Evolutionary conservation across 2,888 invertebrate species (phyloP).

Genomic region (Ophioninae sp.): DNA sequence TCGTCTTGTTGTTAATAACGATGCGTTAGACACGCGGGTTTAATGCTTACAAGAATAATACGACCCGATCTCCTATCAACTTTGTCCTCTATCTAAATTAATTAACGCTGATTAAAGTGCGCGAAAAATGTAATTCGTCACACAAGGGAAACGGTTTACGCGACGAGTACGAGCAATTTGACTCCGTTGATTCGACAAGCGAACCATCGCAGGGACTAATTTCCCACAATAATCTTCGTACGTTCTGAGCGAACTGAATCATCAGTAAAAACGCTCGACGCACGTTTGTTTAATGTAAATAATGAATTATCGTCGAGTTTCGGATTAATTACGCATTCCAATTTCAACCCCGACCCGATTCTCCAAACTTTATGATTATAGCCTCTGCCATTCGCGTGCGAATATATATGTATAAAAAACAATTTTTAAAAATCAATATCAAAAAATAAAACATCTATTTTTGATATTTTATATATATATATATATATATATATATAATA

Average conservation of each 20-base stretch:
- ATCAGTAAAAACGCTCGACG: slow-evolving; percentile 61
- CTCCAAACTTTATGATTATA: slow-evolving; percentile 19
- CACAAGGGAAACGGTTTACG: slow-evolving; percentile 16
- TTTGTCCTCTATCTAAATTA: slow-evolving; percentile 63
- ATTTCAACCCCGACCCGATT: slow-evolving; percentile 28
- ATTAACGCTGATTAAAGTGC: slow-evolving; percentile 34
- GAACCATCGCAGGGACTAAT: slow-evolving; percentile 26
- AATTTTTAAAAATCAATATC: no score
- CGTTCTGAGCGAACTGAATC: slow-evolving; percentile 72
- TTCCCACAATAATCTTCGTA: slow-evolving; percentile 73
- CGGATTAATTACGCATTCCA: neutral
- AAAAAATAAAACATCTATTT: no score
- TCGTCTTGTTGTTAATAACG: neutral
- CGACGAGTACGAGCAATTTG: slow-evolving; percentile 25
- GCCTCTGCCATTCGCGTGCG: neutral
- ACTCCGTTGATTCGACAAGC: slow-evolving; percentile 7
- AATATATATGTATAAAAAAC: no score
- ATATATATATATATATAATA: no score
- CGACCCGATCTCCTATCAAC: slow-evolving; percentile 26
- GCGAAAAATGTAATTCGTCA: slow-evolving; percentile 34
- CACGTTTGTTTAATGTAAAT: slow-evolving; percentile 38
- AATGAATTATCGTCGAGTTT: slow-evolving; percentile 7
- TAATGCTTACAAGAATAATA: slow-evolving; percentile 32
- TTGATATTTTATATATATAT: no score
- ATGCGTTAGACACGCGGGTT: slow-evolving; percentile 20